Evolutionary conservation across 2,888 invertebrate genomes (phyloP), one percentile per base, ranked within the genome.

Genomic region (Iphiclides podalirius): DNA sequence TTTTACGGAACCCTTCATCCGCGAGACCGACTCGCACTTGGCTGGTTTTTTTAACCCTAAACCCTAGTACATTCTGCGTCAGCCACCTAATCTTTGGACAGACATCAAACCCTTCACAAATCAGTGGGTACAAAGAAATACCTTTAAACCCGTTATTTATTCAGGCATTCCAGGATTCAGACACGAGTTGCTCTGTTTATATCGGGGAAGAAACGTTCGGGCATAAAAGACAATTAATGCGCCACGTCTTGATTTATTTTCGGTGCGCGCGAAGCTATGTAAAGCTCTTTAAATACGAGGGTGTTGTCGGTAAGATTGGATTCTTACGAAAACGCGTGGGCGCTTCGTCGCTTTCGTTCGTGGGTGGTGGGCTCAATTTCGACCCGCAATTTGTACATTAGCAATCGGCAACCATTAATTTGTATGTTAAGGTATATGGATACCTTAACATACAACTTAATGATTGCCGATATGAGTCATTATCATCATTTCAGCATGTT

Each of bases 121-220:
- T 86, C 85, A 83, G 82, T 84, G 78, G 73, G 65, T 64, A 81
- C 77, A 84, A 81, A 81, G 78, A 76, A 80, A 76, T 79, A 59
- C 76, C 71, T 76, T 73, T 70, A 67, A 57, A 67, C 11, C 13
- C 34, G 73, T 73, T 81, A 82, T 83, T 83, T 82, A 80, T 80
- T 72, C 68, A 66, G 68, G 70, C 75, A 80, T 79, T 78, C 69
- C 58, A 53, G 64, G 59, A 54, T 34, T 55, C 54, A 55, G 62
- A 64, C 60, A 56, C 51, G 54, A 60, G 48, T 55, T 52, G 57
- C 49, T 52, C 47, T 60, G 52, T 63, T 63, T 62, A 56, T 56
- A 53, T 60, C 31, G 40, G 44, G 15, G 43, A 39, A 35, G 28
- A 41, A 44, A 53, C 44, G 44, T 43, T 43, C 46, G 20, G n/a